phyloP scores from a whole-genome alignment of 2,797 vertebrate species.

The Adelosebastes latens region DNA sequence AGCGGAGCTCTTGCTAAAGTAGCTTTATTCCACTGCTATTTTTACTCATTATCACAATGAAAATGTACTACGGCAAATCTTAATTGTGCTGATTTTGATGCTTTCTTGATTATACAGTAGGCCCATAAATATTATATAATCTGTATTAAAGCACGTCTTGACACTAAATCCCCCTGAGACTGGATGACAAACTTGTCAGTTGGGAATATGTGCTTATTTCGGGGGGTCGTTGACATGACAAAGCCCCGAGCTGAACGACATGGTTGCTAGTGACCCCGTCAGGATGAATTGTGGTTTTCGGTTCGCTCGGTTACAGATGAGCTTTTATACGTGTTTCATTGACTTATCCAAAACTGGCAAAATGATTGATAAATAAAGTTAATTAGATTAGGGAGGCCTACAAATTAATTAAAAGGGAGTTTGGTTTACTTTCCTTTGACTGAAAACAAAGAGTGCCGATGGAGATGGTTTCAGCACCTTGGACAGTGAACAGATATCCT shows the following conservation, averaged over 20 bases:
- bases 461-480: conserved; percentile 44
- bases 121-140: not conserved
- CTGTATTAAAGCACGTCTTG: not conserved
- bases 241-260: not conserved
- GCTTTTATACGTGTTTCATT: not conserved
- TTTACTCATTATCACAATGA: not conserved
- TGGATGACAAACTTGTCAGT: not conserved
- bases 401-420: not conserved
- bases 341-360: not conserved
- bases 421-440: not conserved
- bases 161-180: not conserved
- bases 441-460: not conserved
- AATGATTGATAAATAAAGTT: not conserved
- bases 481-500: conserved; percentile 29
- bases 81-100: not conserved
- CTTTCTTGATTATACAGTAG: not conserved
- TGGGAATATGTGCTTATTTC: not conserved
- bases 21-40: not conserved
- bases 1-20: not conserved
- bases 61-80: not conserved
- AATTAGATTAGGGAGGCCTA: not conserved
- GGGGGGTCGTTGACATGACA: conserved; percentile 1
- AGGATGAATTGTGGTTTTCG: conserved; percentile 14
- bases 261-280: conserved; percentile 13
- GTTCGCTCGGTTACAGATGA: not conserved